A percentile compares a stretch with the other conserved stretches of the same genome.
Evolutionary conservation across 1,140 invertebrate species (phyloP).

Genomic region (Megalonaias nervosa): DNA sequence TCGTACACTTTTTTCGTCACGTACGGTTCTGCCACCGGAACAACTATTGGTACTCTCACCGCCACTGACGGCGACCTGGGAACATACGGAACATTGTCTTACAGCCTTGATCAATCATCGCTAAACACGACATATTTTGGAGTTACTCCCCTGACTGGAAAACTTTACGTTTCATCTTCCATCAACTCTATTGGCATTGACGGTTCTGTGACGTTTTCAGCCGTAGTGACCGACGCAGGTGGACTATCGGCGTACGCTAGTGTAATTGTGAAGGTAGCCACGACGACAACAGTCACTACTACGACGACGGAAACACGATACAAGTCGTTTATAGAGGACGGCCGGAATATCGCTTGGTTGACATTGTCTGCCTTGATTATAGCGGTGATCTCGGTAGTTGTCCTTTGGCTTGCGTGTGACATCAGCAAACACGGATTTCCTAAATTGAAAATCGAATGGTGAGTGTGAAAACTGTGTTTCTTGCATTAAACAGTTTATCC

Average conservation of each 20-base stretch:
- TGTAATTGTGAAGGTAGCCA: not conserved
- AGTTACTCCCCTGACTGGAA: not conserved
- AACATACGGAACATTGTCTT: constrained; percentile 12
- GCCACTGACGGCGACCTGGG: constrained; percentile 17
- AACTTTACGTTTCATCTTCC: no score
- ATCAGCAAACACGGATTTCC: no score
- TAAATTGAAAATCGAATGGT: no score
- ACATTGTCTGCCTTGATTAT: not conserved
- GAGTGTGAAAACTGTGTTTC: no score
- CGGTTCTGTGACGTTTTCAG: not conserved
- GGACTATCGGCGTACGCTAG: not conserved
- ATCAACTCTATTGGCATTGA: no score
- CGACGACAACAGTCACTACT: constrained; percentile 4
- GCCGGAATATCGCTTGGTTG: constrained; percentile 12
- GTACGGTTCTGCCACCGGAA: constrained; percentile 18
- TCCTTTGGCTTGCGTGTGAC: not conserved
- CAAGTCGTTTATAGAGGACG: constrained; percentile 19
- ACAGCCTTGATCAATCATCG: constrained; percentile 9
- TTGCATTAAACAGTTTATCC: no score
- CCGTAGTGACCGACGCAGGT: not conserved
- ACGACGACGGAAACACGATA: constrained; percentile 10
- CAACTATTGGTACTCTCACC: constrained; percentile 8
- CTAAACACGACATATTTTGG: constrained; percentile 10
- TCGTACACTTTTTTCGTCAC: constrained; percentile 16
- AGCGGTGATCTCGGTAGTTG: no score